Conservation (phyloP, 1,140 invertebrate species). For the Stegodyphus mimosarum region DNA sequence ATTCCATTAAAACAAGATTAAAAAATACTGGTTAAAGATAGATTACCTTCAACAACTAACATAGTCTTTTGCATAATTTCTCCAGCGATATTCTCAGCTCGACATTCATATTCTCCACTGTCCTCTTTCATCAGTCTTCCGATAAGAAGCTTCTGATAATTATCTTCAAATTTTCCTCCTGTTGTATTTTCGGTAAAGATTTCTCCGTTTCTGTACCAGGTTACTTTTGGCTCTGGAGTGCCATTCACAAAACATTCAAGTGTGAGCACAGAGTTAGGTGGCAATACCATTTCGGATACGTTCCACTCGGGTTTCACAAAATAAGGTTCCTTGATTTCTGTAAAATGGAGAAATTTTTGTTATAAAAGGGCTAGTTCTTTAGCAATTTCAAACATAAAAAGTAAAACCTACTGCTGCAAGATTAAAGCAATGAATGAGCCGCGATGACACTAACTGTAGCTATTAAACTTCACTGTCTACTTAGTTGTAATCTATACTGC, state of each 20-base stretch:
- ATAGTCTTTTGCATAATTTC: constrained; percentile 65
- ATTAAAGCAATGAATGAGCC: too few species aligned
- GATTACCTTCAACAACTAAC: constrained; percentile 68
- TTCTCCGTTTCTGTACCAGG: constrained; percentile 66
- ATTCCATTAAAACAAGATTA: too few species aligned
- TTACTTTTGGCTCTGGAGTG: constrained; percentile 64
- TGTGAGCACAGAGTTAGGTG: constrained; percentile 47
- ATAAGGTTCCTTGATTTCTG: too few species aligned
- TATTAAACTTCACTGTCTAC: too few species aligned
- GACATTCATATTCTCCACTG: constrained; percentile 63
- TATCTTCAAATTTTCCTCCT: constrained; percentile 39
- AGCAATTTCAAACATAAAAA: too few species aligned
- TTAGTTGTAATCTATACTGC: too few species aligned
- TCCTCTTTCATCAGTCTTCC: constrained; percentile 38
- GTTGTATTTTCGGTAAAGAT: constrained; percentile 25
- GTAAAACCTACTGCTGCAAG: too few species aligned
- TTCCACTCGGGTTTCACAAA: too few species aligned
- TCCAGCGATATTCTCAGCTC: constrained; percentile 65
- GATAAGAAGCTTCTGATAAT: constrained; percentile 50
- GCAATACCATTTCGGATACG: not conserved
- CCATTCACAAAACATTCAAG: constrained; percentile 65
- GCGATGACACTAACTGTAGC: too few species aligned
- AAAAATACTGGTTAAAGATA: too few species aligned
- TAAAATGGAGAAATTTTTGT: too few species aligned
- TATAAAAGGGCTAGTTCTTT: too few species aligned